Conservation (phyloP, 1,140 invertebrate genomes). For the Drosophila subobscura region DNA sequence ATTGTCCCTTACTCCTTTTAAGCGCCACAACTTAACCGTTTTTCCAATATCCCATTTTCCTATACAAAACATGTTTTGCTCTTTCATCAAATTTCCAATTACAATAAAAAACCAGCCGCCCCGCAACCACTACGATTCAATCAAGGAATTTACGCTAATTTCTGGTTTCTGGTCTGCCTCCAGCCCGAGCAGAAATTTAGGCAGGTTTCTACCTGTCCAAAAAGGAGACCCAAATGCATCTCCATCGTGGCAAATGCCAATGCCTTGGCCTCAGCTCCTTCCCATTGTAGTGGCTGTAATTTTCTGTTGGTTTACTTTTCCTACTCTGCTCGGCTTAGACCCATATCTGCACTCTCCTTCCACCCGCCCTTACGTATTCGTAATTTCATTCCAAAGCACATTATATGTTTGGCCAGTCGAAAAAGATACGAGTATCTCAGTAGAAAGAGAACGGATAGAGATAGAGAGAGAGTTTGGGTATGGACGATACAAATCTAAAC, state of each 20-base stretch:
- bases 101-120: not conserved
- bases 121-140: conserved; percentile 50
- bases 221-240: conserved; percentile 8
- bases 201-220: conserved; percentile 11
- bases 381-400: conserved; percentile 63
- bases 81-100: conserved; percentile 15
- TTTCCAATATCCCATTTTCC: not conserved
- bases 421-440: conserved; percentile 4
- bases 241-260: conserved; percentile 11
- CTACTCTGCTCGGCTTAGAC: conserved; percentile 5
- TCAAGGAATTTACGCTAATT: conserved; percentile 67
- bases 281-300: conserved; percentile 13
- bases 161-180: conserved; percentile 25
- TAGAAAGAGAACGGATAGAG: conserved; percentile 1
- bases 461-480: not conserved
- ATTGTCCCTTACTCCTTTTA: too few relatives aligned
- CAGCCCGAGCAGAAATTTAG: conserved; percentile 32
- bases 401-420: conserved; percentile 58
- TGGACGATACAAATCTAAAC: conserved; percentile 42
- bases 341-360: not conserved
- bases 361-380: conserved; percentile 53
- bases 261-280: not conserved
- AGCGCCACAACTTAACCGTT: not conserved
- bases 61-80: not conserved
- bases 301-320: conserved; percentile 29